Percentiles rank a stretch among this genome's conserved stretches.
Evolutionary conservation across 2,888 invertebrate species (phyloP).

Genomic region (Drosophila parthenogenetica): DNA sequence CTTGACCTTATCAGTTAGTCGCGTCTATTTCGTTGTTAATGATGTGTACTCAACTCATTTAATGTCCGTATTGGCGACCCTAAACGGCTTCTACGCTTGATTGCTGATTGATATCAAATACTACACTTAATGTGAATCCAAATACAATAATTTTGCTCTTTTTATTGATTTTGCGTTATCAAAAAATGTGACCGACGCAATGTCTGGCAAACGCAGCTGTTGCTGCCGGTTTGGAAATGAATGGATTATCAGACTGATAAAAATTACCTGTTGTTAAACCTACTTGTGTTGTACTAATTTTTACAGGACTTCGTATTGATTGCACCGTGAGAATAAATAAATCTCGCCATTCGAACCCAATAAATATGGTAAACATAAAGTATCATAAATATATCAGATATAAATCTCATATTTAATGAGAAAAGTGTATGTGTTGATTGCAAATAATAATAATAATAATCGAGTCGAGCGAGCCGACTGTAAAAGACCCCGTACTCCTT

Average conservation of each 20-base stretch:
- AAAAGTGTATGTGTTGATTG: neutral
- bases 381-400: conserved; percentile 6
- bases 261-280: conserved; percentile 21
- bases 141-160: conserved; percentile 12
- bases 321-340: conserved; percentile 11
- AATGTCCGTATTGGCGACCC: conserved; percentile 11
- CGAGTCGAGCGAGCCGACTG: too few species aligned
- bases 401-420: neutral
- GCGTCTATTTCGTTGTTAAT: conserved; percentile 16
- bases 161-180: conserved; percentile 31
- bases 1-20: conserved; percentile 40
- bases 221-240: conserved; percentile 20
- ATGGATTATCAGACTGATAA: conserved; percentile 10
- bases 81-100: conserved; percentile 21
- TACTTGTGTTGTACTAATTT: neutral
- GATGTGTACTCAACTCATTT: conserved; percentile 20
- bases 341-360: neutral
- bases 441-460: conserved; percentile 11
- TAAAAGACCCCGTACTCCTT: too few species aligned
- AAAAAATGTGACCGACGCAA: conserved; percentile 12
- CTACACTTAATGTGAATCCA: conserved; percentile 8
- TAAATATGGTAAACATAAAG: too few species aligned
- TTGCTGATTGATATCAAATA: conserved; percentile 36
- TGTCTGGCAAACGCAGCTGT: conserved; percentile 31
- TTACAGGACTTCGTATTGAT: neutral